Evolutionary conservation across 2,113 vertebrate species (phyloP).

Genomic region (Platysternon megacephalum): DNA sequence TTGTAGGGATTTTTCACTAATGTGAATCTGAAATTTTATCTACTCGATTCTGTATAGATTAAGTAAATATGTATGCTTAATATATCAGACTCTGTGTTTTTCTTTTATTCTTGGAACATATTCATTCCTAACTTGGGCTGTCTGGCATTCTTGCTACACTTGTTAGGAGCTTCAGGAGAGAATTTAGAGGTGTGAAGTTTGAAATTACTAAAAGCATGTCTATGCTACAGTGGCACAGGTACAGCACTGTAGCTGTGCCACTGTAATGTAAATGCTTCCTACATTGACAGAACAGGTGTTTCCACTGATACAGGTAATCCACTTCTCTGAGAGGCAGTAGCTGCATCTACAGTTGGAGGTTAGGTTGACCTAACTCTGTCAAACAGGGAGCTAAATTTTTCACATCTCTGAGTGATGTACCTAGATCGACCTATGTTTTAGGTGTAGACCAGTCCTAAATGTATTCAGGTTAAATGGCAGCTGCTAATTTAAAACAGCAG

Average conservation of each 20-base stretch:
- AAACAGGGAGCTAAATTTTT: neutral
- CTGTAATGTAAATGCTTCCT: neutral
- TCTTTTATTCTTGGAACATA: constrained; percentile 46
- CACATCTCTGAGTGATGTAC: neutral
- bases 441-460: neutral
- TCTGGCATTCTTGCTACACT: neutral
- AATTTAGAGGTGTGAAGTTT: neutral
- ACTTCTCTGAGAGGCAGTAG: neutral
- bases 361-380: neutral
- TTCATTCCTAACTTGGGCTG: neutral
- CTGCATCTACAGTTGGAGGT: neutral
- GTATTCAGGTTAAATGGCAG: neutral
- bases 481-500: neutral
- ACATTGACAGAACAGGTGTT: neutral
- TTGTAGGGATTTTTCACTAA: constrained; percentile 93
- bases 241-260: neutral
- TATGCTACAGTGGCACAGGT: neutral
- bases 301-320: neutral
- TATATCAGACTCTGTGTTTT: constrained; percentile 78
- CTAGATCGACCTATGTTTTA: neutral
- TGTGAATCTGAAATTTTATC: constrained; percentile 87
- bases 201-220: neutral
- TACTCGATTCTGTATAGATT: constrained; percentile 86
- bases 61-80: constrained; percentile 88
- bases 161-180: neutral